These are phyloP conservation scores for Drosophila hamatofila DNA, from an alignment of 2,888 invertebrate species.

Conservation along the genomic window DNA sequence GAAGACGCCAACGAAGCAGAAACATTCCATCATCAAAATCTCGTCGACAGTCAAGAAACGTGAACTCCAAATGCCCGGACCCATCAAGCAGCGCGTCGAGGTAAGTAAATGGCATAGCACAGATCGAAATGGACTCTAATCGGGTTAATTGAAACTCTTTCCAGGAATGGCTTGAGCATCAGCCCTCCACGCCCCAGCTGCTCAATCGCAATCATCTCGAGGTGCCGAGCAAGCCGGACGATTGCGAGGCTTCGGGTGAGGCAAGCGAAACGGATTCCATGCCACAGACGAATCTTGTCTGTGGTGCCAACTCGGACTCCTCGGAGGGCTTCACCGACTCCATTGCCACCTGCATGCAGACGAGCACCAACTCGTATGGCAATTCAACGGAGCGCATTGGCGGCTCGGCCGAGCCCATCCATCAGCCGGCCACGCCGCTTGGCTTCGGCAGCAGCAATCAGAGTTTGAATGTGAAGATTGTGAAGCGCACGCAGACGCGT, in stretches of 20 bases:
- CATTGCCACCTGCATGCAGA: constrained; percentile 88
- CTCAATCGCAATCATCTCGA: constrained; percentile 58
- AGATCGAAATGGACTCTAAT: background rate
- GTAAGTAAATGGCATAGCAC: constrained; percentile 56
- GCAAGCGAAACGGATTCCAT: constrained; percentile 88
- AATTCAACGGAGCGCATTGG: constrained; percentile 86
- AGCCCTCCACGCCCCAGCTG: constrained; percentile 77
- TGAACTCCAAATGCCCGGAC: constrained; percentile 83
- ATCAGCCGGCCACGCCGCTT: constrained; percentile 48
- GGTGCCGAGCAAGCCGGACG: constrained; percentile 73
- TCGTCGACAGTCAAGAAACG: constrained; percentile 84
- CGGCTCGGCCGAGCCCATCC: constrained; percentile 87
- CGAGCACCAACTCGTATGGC: constrained; percentile 86
- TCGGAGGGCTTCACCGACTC: constrained; percentile 93
- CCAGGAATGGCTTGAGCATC: constrained; percentile 85
- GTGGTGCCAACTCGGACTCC: constrained; percentile 87
- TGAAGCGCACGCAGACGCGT: constrained; percentile 86
- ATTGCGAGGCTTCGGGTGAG: constrained; percentile 95
- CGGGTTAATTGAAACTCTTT: background rate
- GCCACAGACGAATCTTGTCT: constrained; percentile 84
- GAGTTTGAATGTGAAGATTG: constrained; percentile 86
- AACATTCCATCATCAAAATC: constrained; percentile 83
- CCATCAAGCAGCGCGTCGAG: constrained; percentile 85
- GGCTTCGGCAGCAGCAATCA: constrained; percentile 81
- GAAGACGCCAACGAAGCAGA: constrained; percentile 84